These are phyloP conservation scores for Panurus biarmicus DNA, from an alignment of 2,113 vertebrate species.

Conservation along the genomic window DNA sequence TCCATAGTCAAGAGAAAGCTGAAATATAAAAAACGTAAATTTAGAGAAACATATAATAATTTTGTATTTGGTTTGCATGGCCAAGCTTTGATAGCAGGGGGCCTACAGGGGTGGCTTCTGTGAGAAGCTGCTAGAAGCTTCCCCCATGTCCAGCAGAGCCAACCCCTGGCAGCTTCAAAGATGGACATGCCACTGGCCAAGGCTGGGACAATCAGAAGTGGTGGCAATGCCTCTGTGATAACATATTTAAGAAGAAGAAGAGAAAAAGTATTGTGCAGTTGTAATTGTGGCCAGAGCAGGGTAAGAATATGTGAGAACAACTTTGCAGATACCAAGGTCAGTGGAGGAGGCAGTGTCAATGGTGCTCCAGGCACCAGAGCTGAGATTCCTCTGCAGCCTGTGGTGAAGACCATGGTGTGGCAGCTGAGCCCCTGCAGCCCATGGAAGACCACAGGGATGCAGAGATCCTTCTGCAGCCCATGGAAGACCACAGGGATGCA, in stretches of 20 bases:
- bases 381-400: background rate
- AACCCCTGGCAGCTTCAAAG: background rate
- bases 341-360: background rate
- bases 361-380: background rate
- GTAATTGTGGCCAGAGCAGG: background rate
- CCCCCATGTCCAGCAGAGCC: background rate
- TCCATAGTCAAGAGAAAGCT: background rate
- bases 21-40: background rate
- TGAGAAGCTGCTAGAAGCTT: background rate
- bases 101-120: background rate
- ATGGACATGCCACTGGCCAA: background rate
- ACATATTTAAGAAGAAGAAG: background rate
- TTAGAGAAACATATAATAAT: background rate
- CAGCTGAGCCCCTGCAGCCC: background rate
- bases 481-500: background rate
- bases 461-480: background rate
- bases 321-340: background rate
- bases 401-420: background rate
- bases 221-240: background rate
- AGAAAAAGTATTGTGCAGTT: background rate
- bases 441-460: background rate
- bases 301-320: background rate
- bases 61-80: background rate
- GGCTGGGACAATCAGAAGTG: background rate
- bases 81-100: background rate